phyloP scores from a whole-genome alignment of 2,797 vertebrate genomes.

The Sebastes goodei region DNA sequence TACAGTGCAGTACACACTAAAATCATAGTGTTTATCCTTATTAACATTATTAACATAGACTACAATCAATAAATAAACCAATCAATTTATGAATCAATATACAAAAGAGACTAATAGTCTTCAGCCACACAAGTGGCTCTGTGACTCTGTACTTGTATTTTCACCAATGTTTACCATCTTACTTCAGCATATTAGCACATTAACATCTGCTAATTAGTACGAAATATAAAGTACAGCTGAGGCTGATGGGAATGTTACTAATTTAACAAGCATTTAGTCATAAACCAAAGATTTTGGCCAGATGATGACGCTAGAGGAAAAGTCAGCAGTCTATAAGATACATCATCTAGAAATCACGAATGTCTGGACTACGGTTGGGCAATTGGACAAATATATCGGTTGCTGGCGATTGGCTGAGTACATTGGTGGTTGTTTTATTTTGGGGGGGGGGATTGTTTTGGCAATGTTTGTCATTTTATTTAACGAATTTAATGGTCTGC shows the following conservation, averaged over 20 bases:
- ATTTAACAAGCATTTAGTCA: neutral
- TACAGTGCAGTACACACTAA: neutral
- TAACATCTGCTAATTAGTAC: neutral
- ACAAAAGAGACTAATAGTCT: neutral
- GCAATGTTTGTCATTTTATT: too few relatives aligned
- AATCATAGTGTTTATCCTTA: neutral
- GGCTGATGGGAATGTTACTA: neutral
- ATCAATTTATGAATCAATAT: neutral
- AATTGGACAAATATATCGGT: too few relatives aligned
- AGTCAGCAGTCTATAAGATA: too few relatives aligned
- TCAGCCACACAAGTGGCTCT: too few relatives aligned
- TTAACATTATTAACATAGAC: neutral
- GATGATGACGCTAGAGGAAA: too few relatives aligned
- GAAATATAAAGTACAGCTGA: neutral
- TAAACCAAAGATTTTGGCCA: too few relatives aligned
- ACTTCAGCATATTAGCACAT: neutral
- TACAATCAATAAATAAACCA: neutral
- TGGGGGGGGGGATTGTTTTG: accelerated
- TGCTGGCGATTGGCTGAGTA: too few relatives aligned
- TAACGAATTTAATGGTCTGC: too few relatives aligned
- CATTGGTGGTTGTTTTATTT: neutral
- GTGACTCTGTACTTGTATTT: too few relatives aligned
- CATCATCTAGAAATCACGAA: too few relatives aligned
- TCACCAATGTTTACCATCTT: neutral
- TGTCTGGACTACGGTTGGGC: too few relatives aligned